Conservation (phyloP, 2,888 invertebrate genomes). For the Platynereis dumerilii region DNA sequence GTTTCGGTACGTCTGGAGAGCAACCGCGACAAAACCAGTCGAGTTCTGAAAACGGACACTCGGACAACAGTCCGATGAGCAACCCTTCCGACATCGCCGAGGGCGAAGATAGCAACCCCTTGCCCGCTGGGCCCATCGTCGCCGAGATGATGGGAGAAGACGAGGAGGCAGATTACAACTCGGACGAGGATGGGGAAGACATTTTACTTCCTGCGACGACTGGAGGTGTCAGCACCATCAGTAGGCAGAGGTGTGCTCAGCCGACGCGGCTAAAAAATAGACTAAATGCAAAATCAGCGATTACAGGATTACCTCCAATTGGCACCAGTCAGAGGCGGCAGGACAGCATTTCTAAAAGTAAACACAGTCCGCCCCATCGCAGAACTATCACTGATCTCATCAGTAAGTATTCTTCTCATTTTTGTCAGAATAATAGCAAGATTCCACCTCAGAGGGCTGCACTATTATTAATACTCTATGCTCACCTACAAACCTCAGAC, state of each 20-base stretch:
- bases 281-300: slow-evolving; percentile 11
- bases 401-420: slow-evolving; percentile 19
- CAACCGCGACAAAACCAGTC: slow-evolving; percentile 21
- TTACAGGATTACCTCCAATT: slow-evolving; percentile 16
- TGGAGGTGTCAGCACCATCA: slow-evolving; percentile 10
- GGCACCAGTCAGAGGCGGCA: slow-evolving; percentile 30
- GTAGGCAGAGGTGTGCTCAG: slow-evolving; percentile 3
- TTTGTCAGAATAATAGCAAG: too few relatives aligned
- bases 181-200: slow-evolving; percentile 9
- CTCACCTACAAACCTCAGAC: too few relatives aligned
- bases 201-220: slow-evolving; percentile 27
- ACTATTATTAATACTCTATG: too few relatives aligned
- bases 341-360: neutral
- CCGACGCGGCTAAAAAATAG: slow-evolving; percentile 24
- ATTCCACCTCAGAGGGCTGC: too few relatives aligned
- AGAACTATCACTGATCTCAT: slow-evolving; percentile 21
- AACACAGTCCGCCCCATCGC: slow-evolving; percentile 18
- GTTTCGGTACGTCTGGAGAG: neutral
- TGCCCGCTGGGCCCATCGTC: neutral
- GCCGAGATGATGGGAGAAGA: slow-evolving; percentile 14
- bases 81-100: slow-evolving; percentile 1
- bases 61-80: slow-evolving; percentile 17
- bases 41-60: slow-evolving; percentile 12
- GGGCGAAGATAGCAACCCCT: neutral
- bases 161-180: slow-evolving; percentile 14